Evolutionary conservation across 35 echinoderm and acorn worm genomes (phyloP).

Genomic region (Anneissia japonica): DNA sequence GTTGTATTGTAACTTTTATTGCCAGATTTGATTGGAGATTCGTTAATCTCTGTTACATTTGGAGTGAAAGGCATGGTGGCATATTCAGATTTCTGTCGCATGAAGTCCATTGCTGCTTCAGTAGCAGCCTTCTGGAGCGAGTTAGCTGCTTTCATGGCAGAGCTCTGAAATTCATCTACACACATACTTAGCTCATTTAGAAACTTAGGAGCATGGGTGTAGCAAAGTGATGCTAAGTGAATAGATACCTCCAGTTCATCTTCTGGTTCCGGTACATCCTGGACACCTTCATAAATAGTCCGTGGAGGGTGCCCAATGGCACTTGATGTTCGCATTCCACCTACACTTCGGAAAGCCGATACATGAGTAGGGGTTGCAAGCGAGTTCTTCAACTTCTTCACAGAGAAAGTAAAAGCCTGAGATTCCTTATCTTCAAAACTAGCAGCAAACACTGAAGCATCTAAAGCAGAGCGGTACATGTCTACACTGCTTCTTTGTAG

Average conservation of each 20-base stretch:
- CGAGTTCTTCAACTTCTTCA: not conserved
- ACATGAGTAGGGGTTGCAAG: not conserved
- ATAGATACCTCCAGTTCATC: not conserved
- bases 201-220: constrained; percentile 87
- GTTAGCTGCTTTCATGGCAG: constrained; percentile 48
- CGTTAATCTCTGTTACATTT: not conserved
- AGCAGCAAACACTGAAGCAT: not conserved
- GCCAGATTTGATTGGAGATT: not conserved
- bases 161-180: constrained; percentile 85
- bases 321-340: not conserved
- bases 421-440: constrained; percentile 12
- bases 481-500: constrained; percentile 5
- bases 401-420: constrained; percentile 35
- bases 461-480: constrained; percentile 40
- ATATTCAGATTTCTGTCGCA: constrained; percentile 40
- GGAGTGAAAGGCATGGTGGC: not conserved
- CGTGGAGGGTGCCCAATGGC: not conserved
- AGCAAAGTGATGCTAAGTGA: constrained; percentile 69
- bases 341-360: not conserved
- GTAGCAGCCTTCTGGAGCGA: constrained; percentile 86
- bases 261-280: not conserved
- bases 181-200: constrained; percentile 61
- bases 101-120: constrained; percentile 81
- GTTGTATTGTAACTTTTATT: not conserved
- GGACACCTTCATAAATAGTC: not conserved